Base-by-base conservation (phyloP, 2,797 vertebrate species). In the Melopsittacus undulatus region DNA sequence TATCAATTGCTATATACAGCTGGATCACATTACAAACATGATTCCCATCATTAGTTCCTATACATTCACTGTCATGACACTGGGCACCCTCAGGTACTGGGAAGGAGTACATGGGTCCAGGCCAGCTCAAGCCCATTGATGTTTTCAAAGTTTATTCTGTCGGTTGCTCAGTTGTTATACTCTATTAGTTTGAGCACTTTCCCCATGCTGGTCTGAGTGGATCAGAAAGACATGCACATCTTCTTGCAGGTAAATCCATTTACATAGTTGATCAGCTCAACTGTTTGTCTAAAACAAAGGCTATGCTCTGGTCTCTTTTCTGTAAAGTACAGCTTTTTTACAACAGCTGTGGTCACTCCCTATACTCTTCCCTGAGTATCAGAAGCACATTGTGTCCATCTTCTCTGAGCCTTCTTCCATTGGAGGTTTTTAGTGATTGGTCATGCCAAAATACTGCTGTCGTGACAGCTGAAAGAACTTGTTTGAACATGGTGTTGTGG, bases 51-150 rank as follows among this genome's bases (percentile, higher is more conserved):
- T 34, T 49, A 56, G 26, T 7, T 3, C 4, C 40, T 45, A 5
- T 9, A 19, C 0, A 0, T 11, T 69, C 32, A 9, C 23, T 67
- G 19, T 63, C 26, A 54, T 1, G 4, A 34, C 5, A 3, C 20
- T n/a, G 8, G 26, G 5, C 9, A 43, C 8, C 7, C n/a, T 70
- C 46, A 40, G 40, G 2, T 74, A 14, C 24, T 1, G 3, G 13
- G 20, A 38, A 76, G 11, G 7, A 40, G 8, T 34, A 29, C 1
- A 0, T 38, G 27, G 32, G 30, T 13, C 63, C 38, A 74, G 87
- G 12, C 20, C 15, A 70, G 17, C 17, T 68, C 40, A 68, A 46
- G 5, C 5, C 5, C 2, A 1, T 40, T 63, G 17, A 3, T 80
- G 3, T 46, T 82, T 63, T 63, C 43, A 43, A 76, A 67, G 20